Percentiles rank a stretch among this genome's conserved stretches.
phyloP scores from a whole-genome alignment of 2,113 vertebrate genomes.

The Pollimyrus isidori region DNA sequence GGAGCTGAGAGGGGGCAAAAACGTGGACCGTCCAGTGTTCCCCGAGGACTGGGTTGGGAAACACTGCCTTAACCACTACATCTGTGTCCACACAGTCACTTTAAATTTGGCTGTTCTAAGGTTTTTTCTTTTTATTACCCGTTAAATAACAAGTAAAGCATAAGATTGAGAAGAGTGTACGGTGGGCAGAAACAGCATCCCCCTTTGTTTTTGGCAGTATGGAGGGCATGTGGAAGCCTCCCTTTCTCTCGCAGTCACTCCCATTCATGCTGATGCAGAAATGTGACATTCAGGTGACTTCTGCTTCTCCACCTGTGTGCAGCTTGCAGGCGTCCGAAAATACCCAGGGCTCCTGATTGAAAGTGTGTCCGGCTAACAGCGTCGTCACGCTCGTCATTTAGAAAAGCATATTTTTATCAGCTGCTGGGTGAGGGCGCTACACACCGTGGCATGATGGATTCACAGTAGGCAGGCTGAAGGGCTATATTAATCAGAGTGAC shows the following conservation, averaged over 20 bases:
- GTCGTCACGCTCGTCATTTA: constrained; percentile 16
- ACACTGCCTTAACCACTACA: neutral
- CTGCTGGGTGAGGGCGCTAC: neutral
- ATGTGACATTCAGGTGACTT: constrained; percentile 16
- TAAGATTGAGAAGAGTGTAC: neutral
- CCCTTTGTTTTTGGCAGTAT: neutral
- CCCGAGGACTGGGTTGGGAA: too few species aligned
- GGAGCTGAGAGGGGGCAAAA: too few species aligned
- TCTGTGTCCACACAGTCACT: neutral
- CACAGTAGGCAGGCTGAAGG: neutral
- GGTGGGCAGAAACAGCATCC: neutral
- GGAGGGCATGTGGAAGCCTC: neutral
- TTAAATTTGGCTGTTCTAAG: neutral
- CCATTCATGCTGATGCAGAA: neutral
- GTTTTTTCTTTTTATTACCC: neutral
- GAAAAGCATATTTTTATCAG: constrained; percentile 9
- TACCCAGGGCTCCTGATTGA: constrained; percentile 5
- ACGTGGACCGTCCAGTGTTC: too few species aligned
- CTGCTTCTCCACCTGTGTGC: neutral
- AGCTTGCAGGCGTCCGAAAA: neutral
- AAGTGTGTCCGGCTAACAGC: neutral
- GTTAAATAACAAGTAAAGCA: neutral
- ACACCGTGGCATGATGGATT: neutral
- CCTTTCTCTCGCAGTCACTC: neutral
- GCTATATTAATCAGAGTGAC: constrained; percentile 20